Percentiles rank a stretch among this genome's conserved stretches.
Conservation (phyloP, 2,113 vertebrate genomes). For the Meles meles region DNA sequence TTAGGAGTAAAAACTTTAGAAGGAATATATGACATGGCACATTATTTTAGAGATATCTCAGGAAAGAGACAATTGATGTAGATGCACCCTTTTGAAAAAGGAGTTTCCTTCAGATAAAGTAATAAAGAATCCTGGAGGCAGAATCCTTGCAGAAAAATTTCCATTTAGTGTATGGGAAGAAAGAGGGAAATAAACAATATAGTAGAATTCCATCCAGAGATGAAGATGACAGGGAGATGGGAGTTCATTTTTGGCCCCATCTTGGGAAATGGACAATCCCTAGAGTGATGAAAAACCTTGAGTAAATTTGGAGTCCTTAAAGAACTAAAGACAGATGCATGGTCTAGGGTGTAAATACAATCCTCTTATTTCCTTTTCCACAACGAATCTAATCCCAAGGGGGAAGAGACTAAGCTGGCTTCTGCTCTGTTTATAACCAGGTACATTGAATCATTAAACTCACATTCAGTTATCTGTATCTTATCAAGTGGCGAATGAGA, state of each 20-base stretch:
- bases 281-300: background rate
- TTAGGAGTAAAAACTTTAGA: background rate
- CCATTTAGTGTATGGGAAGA: background rate
- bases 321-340: background rate
- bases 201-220: background rate
- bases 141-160: background rate
- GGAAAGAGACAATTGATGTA: background rate
- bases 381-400: background rate
- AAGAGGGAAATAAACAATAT: background rate
- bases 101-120: background rate
- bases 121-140: background rate
- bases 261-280: background rate
- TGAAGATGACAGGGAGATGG: background rate
- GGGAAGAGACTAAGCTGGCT: background rate
- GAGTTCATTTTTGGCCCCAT: background rate
- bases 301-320: background rate
- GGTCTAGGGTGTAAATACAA: background rate
- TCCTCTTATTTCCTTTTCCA: background rate
- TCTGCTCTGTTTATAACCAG: background rate
- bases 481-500: background rate
- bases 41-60: background rate
- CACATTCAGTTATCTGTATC: background rate
- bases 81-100: background rate
- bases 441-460: background rate
- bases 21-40: background rate